Evolutionary conservation across 2,797 vertebrate genomes (phyloP), one percentile per base, ranked within the genome.

Genomic region (Notolepis coatsorum): DNA sequence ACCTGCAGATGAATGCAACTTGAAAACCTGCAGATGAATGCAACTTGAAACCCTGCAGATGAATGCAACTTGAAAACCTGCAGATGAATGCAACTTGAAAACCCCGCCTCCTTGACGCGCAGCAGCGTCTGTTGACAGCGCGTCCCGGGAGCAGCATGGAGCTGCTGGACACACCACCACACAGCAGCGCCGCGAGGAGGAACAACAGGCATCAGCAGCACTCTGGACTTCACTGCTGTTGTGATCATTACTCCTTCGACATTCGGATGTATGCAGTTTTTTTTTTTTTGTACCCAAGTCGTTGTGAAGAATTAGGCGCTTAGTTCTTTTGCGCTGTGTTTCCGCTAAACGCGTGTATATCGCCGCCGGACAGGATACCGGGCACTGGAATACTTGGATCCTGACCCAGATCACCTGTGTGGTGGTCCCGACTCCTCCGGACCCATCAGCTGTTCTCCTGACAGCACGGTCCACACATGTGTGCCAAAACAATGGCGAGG

Each of bases 1-100:
- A 45, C 84, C 84, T n/a, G n/a, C n/a, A n/a, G n/a, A n/a, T 77
- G 88, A 84, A 86, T 88, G 84, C 87, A 91, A 90, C 86, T 90
- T 90, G 80, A 43, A 67, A 66, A 45, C 84, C 84, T n/a, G n/a
- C n/a, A n/a, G n/a, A n/a, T 77, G 88, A 84, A 86, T 88, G 84
- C 87, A 91, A 90, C 86, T 90, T 90, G 80, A 43, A 67, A 66
- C 42, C 84, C 84, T n/a, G n/a, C n/a, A n/a, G n/a, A n/a, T n/a
- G n/a, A n/a, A n/a, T n/a, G n/a, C n/a, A n/a, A n/a, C n/a, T n/a
- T n/a, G n/a, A n/a, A n/a, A n/a, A n/a, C 62, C 81, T 48, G 86
- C 82, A 65, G 86, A 77, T 77, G 88, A 84, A 86, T 88, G 84
- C 87, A 91, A 90, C 86, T 90, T 90, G 80, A 43, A 67, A 66